phyloP scores from a whole-genome alignment of 2,113 vertebrate genomes.

The Syngnathoides biaculeatus region DNA sequence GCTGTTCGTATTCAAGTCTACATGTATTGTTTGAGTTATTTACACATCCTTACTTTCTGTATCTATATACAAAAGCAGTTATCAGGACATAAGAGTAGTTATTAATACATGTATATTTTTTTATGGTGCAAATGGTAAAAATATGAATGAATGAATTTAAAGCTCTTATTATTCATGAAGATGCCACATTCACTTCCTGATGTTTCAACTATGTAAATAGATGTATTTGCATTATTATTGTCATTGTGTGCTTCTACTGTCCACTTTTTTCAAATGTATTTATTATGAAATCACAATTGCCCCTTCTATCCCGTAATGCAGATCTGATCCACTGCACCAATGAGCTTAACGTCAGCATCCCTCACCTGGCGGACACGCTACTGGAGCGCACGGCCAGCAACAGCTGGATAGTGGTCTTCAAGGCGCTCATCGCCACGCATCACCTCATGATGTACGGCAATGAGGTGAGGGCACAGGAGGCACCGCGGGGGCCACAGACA shows the following conservation, averaged over 20 bases:
- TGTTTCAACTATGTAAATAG: background rate
- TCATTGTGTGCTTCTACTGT: background rate
- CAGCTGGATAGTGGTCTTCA: slow-evolving; percentile 97
- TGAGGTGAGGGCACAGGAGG: slow-evolving; percentile 76
- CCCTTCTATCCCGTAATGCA: slow-evolving; percentile 37
- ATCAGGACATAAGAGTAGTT: no score
- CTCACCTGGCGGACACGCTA: slow-evolving; percentile 86
- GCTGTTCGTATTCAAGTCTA: no score
- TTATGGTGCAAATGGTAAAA: no score
- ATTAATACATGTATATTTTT: no score
- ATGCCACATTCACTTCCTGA: no score
- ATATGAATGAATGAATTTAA: no score
- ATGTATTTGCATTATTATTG: background rate
- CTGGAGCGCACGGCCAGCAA: slow-evolving; percentile 86
- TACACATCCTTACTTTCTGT: no score
- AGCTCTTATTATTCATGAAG: no score
- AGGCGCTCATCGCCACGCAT: slow-evolving; percentile 93
- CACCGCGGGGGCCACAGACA: background rate
- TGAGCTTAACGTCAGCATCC: slow-evolving; percentile 90
- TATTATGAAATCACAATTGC: background rate
- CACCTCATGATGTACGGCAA: slow-evolving; percentile 97
- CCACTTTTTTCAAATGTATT: no score
- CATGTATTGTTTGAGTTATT: no score
- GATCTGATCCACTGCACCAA: slow-evolving; percentile 94
- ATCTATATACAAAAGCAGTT: no score